Evolutionary conservation across 1,140 invertebrate species (phyloP).

Genomic region (Drosophila mauritiana): DNA sequence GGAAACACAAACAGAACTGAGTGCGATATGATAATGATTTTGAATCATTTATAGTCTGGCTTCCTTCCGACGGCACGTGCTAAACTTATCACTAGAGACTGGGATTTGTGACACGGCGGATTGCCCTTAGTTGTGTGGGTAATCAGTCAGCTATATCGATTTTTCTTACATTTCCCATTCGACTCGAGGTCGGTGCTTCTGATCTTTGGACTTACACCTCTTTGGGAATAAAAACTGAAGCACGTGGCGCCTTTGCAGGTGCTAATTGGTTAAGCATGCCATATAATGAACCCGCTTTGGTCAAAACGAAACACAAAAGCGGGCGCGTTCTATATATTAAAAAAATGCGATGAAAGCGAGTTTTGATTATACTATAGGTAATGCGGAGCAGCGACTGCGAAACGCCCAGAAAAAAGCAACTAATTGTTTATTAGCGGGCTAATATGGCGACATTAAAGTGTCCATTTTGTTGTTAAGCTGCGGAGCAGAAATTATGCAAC

Average conservation of each 20-base stretch:
- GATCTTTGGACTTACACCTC: constrained; percentile 30
- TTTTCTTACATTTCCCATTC: constrained; percentile 1
- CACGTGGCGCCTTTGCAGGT: constrained; percentile 44
- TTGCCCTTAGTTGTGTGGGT: neutral
- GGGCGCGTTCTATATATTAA: constrained; percentile 29
- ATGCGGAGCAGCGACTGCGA: constrained; percentile 4
- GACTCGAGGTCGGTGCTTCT: constrained; percentile 4
- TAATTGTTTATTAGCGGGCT: constrained; percentile 41
- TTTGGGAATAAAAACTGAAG: constrained; percentile 26
- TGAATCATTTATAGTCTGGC: constrained; percentile 56
- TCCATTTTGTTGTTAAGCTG: constrained; percentile 21
- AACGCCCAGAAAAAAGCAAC: constrained; percentile 16
- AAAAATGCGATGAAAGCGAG: constrained; percentile 39
- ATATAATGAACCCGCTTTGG: constrained; percentile 41
- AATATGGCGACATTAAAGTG: constrained; percentile 16
- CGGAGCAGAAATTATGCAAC: neutral
- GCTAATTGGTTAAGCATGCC: constrained; percentile 72
- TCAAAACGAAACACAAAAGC: constrained; percentile 15
- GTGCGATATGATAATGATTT: constrained; percentile 64
- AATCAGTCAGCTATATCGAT: constrained; percentile 28
- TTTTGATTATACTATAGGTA: constrained; percentile 27
- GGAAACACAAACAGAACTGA: constrained; percentile 51
- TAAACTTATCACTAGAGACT: constrained; percentile 24
- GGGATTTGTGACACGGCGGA: constrained; percentile 1
- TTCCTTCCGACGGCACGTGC: constrained; percentile 53